Base-by-base conservation (phyloP, 2,888 invertebrate genomes). In the Caenorhabditis panamensis region DNA sequence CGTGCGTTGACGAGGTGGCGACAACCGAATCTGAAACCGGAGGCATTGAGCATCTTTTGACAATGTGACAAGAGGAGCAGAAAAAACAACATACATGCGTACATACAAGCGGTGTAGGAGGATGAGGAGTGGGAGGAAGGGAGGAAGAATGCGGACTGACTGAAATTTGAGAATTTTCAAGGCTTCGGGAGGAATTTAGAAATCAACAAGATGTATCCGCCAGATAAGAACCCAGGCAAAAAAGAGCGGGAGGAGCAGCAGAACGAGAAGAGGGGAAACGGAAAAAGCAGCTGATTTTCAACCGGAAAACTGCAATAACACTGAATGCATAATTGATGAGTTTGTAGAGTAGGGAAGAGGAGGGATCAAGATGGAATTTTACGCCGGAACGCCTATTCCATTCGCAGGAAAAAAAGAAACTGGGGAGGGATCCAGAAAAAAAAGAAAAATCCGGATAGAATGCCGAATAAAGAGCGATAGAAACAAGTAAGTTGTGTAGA, bases 151-250 rank as follows among this genome's bases (percentile, higher is more conserved):
- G 61, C 37, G 37, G 59, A 64, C 49, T 49, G 56, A 36, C 75
- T 75, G 75, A 75, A 75, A 75, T 75, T 75, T 66, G 75, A 75
- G 75, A 51, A 75, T 66, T 66, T 75, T 61, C 59, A 66, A 75
- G 59, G 28, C 41, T 59, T 26, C 61, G 18, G 61, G 75, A 66
- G 61, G 75, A 66, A 66, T 75, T 75, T 66, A 61, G 67, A 78
- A 69, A 53, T 69, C 59, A 78, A 78, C 77, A 77, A 79, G 79
- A 75, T 75, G 80, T 68, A 75, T 75, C 61, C 75, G 24, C 26
- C 28, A 79, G 67, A 73, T 62, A 72, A 67, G 73, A 58, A 68
- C 72, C 47, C 47, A 47, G 59, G 56, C 24, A 56, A 44, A 66
- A 53, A 37, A 67, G 51, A 59, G 37, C 53, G 61, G 41, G 31